Conservation (phyloP, 2,888 invertebrate genomes). For the Apodemia zela region DNA sequence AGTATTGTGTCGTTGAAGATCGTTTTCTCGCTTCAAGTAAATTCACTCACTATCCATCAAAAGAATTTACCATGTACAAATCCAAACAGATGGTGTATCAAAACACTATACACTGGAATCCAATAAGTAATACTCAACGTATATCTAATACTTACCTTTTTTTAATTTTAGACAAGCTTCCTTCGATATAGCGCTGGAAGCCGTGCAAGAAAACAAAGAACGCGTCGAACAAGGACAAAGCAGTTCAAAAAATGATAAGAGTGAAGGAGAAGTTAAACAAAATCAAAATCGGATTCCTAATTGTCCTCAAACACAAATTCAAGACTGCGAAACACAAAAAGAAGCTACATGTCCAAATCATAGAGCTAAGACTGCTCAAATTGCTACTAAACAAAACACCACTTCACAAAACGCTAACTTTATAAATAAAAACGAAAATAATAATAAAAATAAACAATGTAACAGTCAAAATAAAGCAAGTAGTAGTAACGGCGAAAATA, state of each 20-base stretch:
- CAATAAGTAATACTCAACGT: too few species aligned
- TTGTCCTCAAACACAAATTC: neutral
- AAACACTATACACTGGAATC: too few species aligned
- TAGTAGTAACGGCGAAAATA: constrained; percentile 1
- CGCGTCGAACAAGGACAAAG: constrained; percentile 39
- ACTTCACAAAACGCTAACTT: neutral
- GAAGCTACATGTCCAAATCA: neutral
- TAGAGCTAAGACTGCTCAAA: neutral
- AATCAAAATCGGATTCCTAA: constrained; percentile 8
- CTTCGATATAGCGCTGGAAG: constrained; percentile 64
- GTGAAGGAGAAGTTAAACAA: constrained; percentile 17
- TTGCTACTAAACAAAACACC: neutral
- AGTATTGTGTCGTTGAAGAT: too few species aligned
- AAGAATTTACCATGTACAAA: too few species aligned
- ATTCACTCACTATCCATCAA: too few species aligned
- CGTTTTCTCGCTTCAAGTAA: too few species aligned
- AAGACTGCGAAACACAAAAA: neutral
- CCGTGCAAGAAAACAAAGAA: constrained; percentile 57
- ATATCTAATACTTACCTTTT: neutral
- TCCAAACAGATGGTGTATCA: too few species aligned
- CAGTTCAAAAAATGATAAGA: constrained; percentile 32
- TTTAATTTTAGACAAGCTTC: constrained; percentile 55
- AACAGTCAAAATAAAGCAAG: constrained; percentile 8
- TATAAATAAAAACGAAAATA: constrained; percentile 6
- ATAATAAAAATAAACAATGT: neutral